A percentile compares a stretch with the other conserved stretches of the same genome.
phyloP scores from a whole-genome alignment of 2,113 vertebrate genomes.

The Melanotaenia duboulayi region DNA sequence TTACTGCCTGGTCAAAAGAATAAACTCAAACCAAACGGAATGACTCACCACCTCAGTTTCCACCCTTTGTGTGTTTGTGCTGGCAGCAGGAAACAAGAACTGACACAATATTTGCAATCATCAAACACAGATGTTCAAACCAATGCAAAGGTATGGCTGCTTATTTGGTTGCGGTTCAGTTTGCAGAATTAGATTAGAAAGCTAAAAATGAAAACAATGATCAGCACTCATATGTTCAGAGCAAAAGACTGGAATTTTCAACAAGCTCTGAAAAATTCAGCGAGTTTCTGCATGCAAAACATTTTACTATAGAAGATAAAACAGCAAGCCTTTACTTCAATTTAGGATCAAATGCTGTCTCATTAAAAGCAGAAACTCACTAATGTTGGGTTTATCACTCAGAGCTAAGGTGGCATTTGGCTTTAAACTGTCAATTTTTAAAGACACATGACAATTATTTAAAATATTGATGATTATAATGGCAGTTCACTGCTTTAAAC shows the following conservation, averaged over 20 bases:
- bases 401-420: not conserved
- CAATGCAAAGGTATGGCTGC: conserved; percentile 69
- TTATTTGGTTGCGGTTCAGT: conserved; percentile 59
- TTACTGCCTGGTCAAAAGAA: conserved; percentile 74
- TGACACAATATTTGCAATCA: conserved; percentile 68
- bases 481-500: no score
- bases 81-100: conserved; percentile 68
- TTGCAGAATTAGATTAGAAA: conserved; percentile 56
- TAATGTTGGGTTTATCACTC: conserved; percentile 9
- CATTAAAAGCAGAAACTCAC: not conserved
- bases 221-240: conserved; percentile 25
- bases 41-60: conserved; percentile 52
- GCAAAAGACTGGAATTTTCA: conserved; percentile 22
- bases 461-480: not conserved
- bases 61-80: conserved; percentile 64
- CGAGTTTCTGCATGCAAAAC: not conserved
- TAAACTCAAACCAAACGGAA: conserved; percentile 70
- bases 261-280: not conserved
- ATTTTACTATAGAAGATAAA: not conserved
- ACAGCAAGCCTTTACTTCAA: not conserved
- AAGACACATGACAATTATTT: not conserved
- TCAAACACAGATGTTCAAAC: conserved; percentile 84
- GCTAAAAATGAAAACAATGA: conserved; percentile 32
- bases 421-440: not conserved
- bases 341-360: conserved; percentile 11